These are phyloP conservation scores for Paracanthobrama guichenoti DNA, from an alignment of 2,113 vertebrate species.

Conservation along the genomic window DNA sequence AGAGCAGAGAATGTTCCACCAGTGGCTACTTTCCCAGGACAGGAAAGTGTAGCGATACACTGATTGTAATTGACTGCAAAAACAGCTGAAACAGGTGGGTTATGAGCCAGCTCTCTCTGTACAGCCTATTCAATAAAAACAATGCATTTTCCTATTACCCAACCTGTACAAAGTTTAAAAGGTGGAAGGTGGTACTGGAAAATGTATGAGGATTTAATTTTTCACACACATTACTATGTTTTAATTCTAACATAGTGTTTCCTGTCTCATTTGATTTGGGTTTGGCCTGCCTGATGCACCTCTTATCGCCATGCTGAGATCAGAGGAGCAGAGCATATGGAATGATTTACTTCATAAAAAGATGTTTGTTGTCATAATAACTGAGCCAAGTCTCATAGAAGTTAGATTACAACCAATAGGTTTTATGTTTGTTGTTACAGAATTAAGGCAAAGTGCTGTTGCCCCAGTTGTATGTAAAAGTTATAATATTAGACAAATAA, in stretches of 20 bases:
- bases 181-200: slow-evolving; percentile 9
- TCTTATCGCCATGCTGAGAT: slow-evolving; percentile 32
- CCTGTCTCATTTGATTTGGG: background rate
- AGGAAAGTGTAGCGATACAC: slow-evolving; percentile 64
- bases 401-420: background rate
- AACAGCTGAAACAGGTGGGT: slow-evolving; percentile 70
- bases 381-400: background rate
- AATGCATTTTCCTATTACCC: slow-evolving; percentile 51
- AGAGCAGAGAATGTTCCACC: slow-evolving; percentile 56
- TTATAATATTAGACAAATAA: background rate
- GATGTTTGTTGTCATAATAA: slow-evolving; percentile 41
- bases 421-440: slow-evolving; percentile 6
- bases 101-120: slow-evolving; percentile 42
- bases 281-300: background rate
- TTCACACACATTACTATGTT: background rate
- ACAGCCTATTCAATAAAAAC: slow-evolving; percentile 52
- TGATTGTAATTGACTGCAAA: slow-evolving; percentile 69
- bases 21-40: slow-evolving; percentile 63
- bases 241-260: background rate
- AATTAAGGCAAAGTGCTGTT: background rate
- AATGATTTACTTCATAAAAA: slow-evolving; percentile 34
- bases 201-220: background rate
- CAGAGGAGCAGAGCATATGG: slow-evolving; percentile 35
- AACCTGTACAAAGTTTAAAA: slow-evolving; percentile 49
- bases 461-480: background rate